These are phyloP conservation scores for Drosophila repletoides DNA, from an alignment of 1,140 invertebrate genomes.

Conservation along the genomic window DNA sequence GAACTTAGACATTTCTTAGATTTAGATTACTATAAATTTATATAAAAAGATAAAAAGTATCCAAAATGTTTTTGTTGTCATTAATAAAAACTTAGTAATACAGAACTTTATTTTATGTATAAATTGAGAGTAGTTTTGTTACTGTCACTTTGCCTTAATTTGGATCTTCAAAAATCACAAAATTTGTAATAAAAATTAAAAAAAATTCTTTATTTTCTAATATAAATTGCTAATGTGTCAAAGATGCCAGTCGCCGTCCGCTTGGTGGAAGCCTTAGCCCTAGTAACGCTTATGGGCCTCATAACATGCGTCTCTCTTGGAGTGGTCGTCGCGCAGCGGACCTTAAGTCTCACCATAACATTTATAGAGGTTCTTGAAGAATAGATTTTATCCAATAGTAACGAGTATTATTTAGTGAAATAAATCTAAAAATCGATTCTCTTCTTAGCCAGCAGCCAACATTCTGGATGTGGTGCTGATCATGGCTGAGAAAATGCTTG, in stretches of 20 bases:
- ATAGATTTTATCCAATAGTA: too few species aligned
- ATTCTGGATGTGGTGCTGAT: slow-evolving; percentile 34
- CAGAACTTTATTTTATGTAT: background rate
- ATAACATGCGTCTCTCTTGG: slow-evolving; percentile 53
- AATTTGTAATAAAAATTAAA: background rate
- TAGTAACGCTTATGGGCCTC: slow-evolving; percentile 57
- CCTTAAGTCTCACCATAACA: slow-evolving; percentile 22
- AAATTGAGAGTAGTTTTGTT: too few species aligned
- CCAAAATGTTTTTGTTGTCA: too few species aligned
- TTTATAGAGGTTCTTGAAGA: slow-evolving; percentile 63
- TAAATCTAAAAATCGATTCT: background rate
- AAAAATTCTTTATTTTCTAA: background rate
- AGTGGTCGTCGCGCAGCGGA: slow-evolving; percentile 48
- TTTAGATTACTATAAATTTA: too few species aligned
- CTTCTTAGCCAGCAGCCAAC: slow-evolving; percentile 51
- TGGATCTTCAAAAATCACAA: background rate
- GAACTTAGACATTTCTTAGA: too few species aligned
- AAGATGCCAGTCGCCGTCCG: slow-evolving; percentile 59
- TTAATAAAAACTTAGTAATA: background rate
- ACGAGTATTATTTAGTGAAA: too few species aligned
- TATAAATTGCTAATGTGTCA: background rate
- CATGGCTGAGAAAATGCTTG: slow-evolving; percentile 49
- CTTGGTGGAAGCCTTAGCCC: slow-evolving; percentile 48
- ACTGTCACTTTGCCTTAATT: slow-evolving; percentile 5
- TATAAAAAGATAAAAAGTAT: too few species aligned